phyloP scores from a whole-genome alignment of 2,797 vertebrate species.

The Lindbergichthys nudifrons region DNA sequence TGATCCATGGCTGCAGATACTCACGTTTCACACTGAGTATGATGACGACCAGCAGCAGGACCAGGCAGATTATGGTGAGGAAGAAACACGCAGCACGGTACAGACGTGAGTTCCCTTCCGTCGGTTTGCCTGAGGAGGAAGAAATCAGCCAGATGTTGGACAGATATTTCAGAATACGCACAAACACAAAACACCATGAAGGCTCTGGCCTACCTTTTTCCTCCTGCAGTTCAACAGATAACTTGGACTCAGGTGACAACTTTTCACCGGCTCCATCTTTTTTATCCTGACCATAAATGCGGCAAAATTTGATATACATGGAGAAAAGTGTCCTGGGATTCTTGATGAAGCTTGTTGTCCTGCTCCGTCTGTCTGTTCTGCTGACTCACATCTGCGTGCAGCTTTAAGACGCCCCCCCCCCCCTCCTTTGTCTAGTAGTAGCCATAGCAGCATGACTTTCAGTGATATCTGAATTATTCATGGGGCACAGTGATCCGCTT shows the following conservation, averaged over 20 bases:
- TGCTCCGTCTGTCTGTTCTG: conserved; percentile 26
- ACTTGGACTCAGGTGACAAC: conserved; percentile 35
- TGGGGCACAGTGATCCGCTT: conserved; percentile 49
- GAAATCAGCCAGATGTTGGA: conserved; percentile 22
- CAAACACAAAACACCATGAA: conserved; percentile 9
- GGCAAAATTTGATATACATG: conserved; percentile 82
- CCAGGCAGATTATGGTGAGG: conserved; percentile 67
- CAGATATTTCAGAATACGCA: background rate
- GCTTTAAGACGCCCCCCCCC: conserved; percentile 27
- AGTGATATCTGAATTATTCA: conserved; percentile 48
- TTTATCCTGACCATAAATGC: conserved; percentile 54
- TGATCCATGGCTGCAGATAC: conserved; percentile 54
- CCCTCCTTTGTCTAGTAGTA: conserved; percentile 4
- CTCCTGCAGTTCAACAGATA: conserved; percentile 61
- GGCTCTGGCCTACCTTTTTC: conserved; percentile 56
- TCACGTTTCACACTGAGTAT: conserved; percentile 74
- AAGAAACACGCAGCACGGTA: conserved; percentile 62
- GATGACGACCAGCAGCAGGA: conserved; percentile 69
- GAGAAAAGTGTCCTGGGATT: conserved; percentile 13
- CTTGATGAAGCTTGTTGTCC: conserved; percentile 32
- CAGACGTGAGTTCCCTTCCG: conserved; percentile 19
- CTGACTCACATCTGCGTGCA: conserved; percentile 19
- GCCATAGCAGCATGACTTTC: conserved; percentile 54
- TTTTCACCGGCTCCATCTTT: conserved; percentile 51
- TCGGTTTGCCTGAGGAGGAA: conserved; percentile 35